phyloP scores from a whole-genome alignment of 2,888 invertebrate species.

The Drosophila sordidula region DNA sequence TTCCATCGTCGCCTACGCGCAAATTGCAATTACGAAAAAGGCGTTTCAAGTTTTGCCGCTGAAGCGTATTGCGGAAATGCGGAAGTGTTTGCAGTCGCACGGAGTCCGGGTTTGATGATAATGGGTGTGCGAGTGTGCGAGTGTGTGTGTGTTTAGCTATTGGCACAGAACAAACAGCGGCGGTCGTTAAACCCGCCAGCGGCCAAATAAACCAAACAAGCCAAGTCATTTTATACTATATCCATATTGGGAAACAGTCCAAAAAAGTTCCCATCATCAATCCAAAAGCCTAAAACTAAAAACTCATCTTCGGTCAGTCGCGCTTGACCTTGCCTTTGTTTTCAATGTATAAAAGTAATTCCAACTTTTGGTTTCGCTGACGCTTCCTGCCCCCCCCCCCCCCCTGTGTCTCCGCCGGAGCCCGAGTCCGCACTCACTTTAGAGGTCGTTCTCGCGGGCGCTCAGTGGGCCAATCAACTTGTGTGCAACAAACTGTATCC shows the following conservation, averaged over 20 bases:
- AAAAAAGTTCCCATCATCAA: conserved; percentile 62
- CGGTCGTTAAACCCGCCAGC: conserved; percentile 73
- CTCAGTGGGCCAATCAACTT: conserved; percentile 55
- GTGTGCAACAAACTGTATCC: conserved; percentile 74
- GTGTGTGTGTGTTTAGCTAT: conserved; percentile 15
- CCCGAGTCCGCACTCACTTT: conserved; percentile 38
- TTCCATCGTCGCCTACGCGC: conserved; percentile 51
- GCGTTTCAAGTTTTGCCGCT: conserved; percentile 67
- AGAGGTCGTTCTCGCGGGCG: conserved; percentile 71
- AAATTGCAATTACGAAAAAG: conserved; percentile 44
- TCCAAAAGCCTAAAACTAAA: conserved; percentile 39
- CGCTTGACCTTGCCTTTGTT: conserved; percentile 71
- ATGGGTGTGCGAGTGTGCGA: conserved; percentile 23
- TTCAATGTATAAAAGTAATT: conserved; percentile 52
- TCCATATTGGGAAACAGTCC: conserved; percentile 55
- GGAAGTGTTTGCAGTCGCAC: conserved; percentile 51
- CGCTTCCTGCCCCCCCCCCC: conserved; percentile 21
- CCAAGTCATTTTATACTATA: conserved; percentile 15
- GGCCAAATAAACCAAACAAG: conserved; percentile 3
- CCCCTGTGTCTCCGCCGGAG: conserved; percentile 1
- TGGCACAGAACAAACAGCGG: conserved; percentile 13
- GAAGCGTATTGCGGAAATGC: conserved; percentile 58
- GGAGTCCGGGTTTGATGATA: conserved; percentile 3
- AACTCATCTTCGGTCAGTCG: conserved; percentile 59
- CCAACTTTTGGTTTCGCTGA: conserved; percentile 65